These are phyloP conservation scores for Phaonia tiefii DNA, from an alignment of 2,888 invertebrate species.

Conservation along the genomic window DNA sequence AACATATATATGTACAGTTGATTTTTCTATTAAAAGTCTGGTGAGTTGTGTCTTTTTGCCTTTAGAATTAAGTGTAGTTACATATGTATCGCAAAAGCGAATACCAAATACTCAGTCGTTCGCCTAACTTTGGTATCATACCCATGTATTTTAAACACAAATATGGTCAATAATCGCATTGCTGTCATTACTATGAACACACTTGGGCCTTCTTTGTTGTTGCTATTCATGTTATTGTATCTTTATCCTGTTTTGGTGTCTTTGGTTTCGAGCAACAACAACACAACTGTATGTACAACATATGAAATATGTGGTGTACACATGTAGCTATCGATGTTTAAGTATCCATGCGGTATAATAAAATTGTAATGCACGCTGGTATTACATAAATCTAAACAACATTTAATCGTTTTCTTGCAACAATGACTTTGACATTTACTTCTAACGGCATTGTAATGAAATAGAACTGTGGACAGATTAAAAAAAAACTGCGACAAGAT, in stretches of 20 bases:
- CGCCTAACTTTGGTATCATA: slow-evolving; percentile 58
- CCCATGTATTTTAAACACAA: slow-evolving; percentile 61
- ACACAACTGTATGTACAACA: neutral
- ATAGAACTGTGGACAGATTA: neutral
- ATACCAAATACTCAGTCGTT: neutral
- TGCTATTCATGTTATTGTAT: slow-evolving; percentile 3
- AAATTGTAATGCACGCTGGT: slow-evolving; percentile 60
- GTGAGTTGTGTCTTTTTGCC: neutral
- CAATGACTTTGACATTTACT: slow-evolving; percentile 67
- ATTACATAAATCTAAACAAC: slow-evolving; percentile 64
- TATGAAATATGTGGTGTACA: no score
- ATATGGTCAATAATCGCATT: slow-evolving; percentile 68
- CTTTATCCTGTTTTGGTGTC: slow-evolving; percentile 28
- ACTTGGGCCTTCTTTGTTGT: slow-evolving; percentile 54
- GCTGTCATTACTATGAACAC: slow-evolving; percentile 63
- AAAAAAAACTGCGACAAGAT: neutral
- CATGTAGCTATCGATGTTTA: slow-evolving; percentile 53
- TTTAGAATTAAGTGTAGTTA: neutral
- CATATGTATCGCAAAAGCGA: neutral
- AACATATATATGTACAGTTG: slow-evolving; percentile 52
- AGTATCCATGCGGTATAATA: slow-evolving; percentile 59
- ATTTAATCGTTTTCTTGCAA: slow-evolving; percentile 54
- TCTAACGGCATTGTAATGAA: slow-evolving; percentile 64
- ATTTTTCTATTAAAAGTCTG: slow-evolving; percentile 58
- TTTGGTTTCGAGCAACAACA: slow-evolving; percentile 3